These are phyloP conservation scores for Brachionus asplanchnoidis DNA, from an alignment of 1,140 invertebrate genomes.

Conservation along the genomic window DNA sequence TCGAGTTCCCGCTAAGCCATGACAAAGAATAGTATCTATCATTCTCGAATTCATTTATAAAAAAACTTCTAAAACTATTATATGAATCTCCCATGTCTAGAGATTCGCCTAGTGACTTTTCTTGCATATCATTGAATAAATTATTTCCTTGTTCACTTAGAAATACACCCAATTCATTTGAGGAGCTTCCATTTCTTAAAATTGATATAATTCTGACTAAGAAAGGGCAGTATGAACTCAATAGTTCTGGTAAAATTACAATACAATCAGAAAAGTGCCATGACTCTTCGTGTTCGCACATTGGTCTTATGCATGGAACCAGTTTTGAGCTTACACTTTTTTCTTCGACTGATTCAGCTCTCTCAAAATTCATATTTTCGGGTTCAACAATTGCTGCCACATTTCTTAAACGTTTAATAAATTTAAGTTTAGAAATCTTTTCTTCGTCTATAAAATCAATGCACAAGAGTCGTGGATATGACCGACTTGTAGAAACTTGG, in stretches of 20 bases:
- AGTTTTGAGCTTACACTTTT: neutral
- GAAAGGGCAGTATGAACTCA: neutral
- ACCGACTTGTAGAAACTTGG: slow-evolving; percentile 42
- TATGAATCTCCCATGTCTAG: neutral
- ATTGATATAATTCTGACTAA: slow-evolving; percentile 1
- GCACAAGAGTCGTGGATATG: slow-evolving; percentile 14
- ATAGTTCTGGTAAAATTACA: neutral
- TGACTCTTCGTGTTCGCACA: slow-evolving; percentile 51
- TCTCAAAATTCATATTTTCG: neutral
- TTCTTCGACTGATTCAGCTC: neutral
- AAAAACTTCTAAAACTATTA: neutral
- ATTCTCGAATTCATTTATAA: neutral
- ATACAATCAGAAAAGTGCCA: neutral
- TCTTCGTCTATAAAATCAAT: slow-evolving; percentile 10
- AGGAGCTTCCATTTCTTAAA: neutral
- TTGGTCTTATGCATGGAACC: slow-evolving; percentile 44
- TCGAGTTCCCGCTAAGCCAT: neutral
- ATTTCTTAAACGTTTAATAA: neutral
- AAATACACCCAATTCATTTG: slow-evolving; percentile 1
- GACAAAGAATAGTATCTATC: neutral
- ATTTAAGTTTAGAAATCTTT: neutral
- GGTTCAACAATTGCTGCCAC: slow-evolving; percentile 42
- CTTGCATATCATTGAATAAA: slow-evolving; percentile 12
- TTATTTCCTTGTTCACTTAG: slow-evolving; percentile 3
- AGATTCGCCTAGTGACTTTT: neutral